Evolutionary conservation across 2,797 vertebrate species (phyloP).

Genomic region (Champsocephalus esox): DNA sequence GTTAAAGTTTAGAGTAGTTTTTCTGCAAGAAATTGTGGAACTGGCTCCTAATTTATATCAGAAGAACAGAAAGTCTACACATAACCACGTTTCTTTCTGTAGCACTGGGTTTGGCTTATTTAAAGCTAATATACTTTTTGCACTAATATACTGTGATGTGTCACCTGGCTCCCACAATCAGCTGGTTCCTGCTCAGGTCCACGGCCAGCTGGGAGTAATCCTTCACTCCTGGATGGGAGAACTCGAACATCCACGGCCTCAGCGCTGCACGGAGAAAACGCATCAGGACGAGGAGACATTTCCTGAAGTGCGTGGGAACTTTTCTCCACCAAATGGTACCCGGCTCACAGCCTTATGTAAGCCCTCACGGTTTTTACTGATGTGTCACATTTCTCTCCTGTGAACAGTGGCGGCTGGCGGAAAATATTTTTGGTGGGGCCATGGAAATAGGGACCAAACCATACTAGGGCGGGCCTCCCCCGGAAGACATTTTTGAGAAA

Average conservation of each 20-base stretch:
- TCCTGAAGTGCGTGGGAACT: constrained; percentile 16
- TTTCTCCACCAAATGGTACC: constrained; percentile 5
- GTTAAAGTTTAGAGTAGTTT: not conserved
- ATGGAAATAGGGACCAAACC: too few relatives aligned
- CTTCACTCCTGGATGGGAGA: constrained; percentile 89
- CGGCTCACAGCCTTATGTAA: constrained; percentile 14
- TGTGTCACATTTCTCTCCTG: constrained; percentile 31
- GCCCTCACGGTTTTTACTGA: constrained; percentile 7
- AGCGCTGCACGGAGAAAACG: constrained; percentile 81
- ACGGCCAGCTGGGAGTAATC: constrained; percentile 95
- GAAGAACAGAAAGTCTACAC: too few relatives aligned
- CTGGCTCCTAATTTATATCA: too few relatives aligned
- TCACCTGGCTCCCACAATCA: constrained; percentile 97
- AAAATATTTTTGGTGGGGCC: too few relatives aligned
- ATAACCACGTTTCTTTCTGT: too few relatives aligned
- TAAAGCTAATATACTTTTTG: not conserved
- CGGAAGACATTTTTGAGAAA: too few relatives aligned
- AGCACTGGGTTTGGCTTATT: too few relatives aligned
- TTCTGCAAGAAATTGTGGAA: too few relatives aligned
- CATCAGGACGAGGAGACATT: not conserved
- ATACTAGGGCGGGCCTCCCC: too few relatives aligned
- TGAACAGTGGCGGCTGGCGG: too few relatives aligned
- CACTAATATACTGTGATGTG: not conserved
- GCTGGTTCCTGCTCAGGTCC: constrained; percentile 93
- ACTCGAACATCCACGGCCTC: constrained; percentile 92